Evolutionary conservation across 2,113 vertebrate genomes (phyloP), one percentile per base, ranked within the genome.

Genomic region (Desmodus rotundus): DNA sequence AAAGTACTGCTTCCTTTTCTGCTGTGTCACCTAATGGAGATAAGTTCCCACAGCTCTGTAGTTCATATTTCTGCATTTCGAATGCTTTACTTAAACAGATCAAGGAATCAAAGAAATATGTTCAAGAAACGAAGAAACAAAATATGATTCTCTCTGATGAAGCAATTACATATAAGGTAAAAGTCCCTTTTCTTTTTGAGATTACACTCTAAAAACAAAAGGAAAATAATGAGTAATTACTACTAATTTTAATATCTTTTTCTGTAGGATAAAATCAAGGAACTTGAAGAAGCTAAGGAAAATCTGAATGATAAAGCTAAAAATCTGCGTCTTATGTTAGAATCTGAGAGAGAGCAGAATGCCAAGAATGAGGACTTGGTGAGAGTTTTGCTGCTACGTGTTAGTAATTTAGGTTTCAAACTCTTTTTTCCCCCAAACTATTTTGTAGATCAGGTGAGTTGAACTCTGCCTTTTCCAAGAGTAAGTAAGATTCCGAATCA

Each of bases 151-250:
- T 99, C 11, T 97, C 98, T 0, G 98, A 99, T 97, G 99, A 98
- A 97, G 98, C 99, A 26, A 81, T 98, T 90, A 98, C 98, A 14
- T 98, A 99, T 68, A 99, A 99, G 99, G 99, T 99, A 97, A 98
- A 88, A 83, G 70, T 54, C 13, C 4, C 19, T 77, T 74, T 26
- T 16, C 14, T 20, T 93, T 61, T 61, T 28, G n/a, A n/a, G 4
- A 68, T 56, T 89, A 47, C 31, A 15, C 82, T 95, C 28, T 88
- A 65, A 70, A 97, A 93, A 0, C 82, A 88, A 65, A 95, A 96
- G 33, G 36, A 91, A 86, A 81, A 22, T 36, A 76, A 38, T n/a
- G 31, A 89, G 13, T 95, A 10, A 56, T 76, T 93, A 26, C 72
- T 91, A 56, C 52, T 91, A 50, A 90, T 65, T 17, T 68, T 65